Evolutionary conservation across 2,113 vertebrate genomes (phyloP).

Genomic region (Columba janthina): DNA sequence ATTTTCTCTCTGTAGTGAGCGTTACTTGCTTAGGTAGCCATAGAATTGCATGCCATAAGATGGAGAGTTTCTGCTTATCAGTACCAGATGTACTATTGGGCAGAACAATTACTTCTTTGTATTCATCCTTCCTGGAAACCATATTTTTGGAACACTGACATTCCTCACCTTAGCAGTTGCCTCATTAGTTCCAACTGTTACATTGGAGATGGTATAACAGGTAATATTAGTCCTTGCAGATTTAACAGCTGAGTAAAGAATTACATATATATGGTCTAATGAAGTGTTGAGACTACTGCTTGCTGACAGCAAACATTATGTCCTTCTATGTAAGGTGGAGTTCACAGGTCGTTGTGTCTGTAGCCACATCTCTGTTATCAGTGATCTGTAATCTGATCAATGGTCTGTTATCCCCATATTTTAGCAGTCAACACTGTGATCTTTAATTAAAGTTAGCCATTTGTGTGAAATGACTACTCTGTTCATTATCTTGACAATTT

Average conservation of each 20-base stretch:
- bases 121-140: background rate
- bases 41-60: background rate
- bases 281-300: slow-evolving; percentile 42
- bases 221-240: slow-evolving; percentile 43
- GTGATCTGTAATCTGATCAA: slow-evolving; percentile 41
- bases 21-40: background rate
- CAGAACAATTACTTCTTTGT: background rate
- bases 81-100: background rate
- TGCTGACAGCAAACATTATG: slow-evolving; percentile 13
- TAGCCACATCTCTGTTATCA: slow-evolving; percentile 39
- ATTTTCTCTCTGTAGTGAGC: background rate
- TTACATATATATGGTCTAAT: slow-evolving; percentile 38
- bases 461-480: slow-evolving; percentile 67
- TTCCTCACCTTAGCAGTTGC: background rate
- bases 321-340: background rate
- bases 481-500: slow-evolving; percentile 75
- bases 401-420: slow-evolving; percentile 56
- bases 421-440: slow-evolving; percentile 54
- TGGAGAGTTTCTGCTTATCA: background rate
- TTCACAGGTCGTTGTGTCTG: slow-evolving; percentile 30
- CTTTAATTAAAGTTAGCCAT: slow-evolving; percentile 72
- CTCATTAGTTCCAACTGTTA: slow-evolving; percentile 24
- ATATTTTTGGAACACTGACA: background rate
- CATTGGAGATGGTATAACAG: background rate
- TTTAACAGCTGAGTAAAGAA: slow-evolving; percentile 33